A percentile compares a stretch with the other conserved stretches of the same genome.
Evolutionary conservation across 2,888 invertebrate genomes (phyloP).

Genomic region (Zeuzera pyrina): DNA sequence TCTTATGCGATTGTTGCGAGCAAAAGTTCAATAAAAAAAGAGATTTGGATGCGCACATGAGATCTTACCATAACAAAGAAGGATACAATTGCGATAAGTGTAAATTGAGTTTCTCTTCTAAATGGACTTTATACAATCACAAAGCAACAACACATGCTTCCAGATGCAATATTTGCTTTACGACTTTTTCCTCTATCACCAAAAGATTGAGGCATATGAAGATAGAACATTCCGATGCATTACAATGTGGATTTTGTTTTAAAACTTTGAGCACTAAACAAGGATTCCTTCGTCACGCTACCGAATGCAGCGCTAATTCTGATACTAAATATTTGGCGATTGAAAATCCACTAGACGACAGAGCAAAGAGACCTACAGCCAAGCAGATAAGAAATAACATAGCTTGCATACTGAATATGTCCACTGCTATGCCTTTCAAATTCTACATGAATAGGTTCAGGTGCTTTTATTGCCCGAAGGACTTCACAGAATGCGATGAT

Average conservation of each 20-base stretch:
- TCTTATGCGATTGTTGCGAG: conserved; percentile 35
- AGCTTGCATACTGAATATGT: conserved; percentile 46
- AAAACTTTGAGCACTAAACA: conserved; percentile 38
- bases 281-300: conserved; percentile 39
- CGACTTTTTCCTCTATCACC: conserved; percentile 32
- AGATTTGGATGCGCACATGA: conserved; percentile 36
- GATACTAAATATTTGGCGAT: conserved; percentile 12
- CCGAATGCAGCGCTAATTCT: no score
- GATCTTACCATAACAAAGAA: conserved; percentile 32
- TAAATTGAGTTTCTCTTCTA: conserved; percentile 24
- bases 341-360: conserved; percentile 2
- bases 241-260: conserved; percentile 42
- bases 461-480: conserved; percentile 54
- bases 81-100: conserved; percentile 38
- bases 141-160: conserved; percentile 37
- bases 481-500: conserved; percentile 39
- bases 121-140: conserved; percentile 32
- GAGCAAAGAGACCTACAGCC: conserved; percentile 29
- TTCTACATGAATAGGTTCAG: conserved; percentile 44
- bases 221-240: conserved; percentile 27
- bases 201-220: conserved; percentile 46
- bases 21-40: conserved; percentile 40
- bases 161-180: conserved; percentile 45
- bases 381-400: conserved; percentile 51
- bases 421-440: conserved; percentile 52